These are phyloP conservation scores for Malurus splendens DNA, from an alignment of 2,797 vertebrate species.

Conservation along the genomic window DNA sequence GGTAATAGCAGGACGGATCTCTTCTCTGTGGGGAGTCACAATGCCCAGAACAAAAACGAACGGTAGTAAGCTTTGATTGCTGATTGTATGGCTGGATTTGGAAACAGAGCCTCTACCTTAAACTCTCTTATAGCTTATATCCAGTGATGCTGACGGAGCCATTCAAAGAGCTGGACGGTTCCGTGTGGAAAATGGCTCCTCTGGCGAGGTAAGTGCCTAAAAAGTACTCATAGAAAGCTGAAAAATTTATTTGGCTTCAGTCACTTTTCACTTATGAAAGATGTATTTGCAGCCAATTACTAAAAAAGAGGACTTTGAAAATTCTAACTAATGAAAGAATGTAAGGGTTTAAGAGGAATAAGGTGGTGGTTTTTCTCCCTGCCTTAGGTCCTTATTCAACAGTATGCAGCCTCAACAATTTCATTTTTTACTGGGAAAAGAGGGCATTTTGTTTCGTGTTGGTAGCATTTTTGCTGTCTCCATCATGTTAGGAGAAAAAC, in stretches of 20 bases:
- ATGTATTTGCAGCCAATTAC: not conserved
- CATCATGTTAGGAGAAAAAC: not conserved
- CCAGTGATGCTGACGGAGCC: constrained; percentile 96
- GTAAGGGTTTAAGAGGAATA: not conserved
- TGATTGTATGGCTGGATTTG: not conserved
- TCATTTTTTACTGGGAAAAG: not conserved
- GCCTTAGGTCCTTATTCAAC: not conserved
- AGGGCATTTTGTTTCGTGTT: not conserved
- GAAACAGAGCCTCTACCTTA: not conserved
- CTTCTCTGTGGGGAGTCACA: not conserved
- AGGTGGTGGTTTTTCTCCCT: not conserved
- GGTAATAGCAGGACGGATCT: not conserved
- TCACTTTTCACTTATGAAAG: not conserved
- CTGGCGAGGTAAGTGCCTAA: constrained; percentile 82
- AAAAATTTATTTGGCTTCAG: not conserved
- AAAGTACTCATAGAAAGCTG: not conserved
- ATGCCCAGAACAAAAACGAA: not conserved
- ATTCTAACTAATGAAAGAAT: not conserved
- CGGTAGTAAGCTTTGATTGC: not conserved
- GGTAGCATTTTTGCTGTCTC: not conserved
- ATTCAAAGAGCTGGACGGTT: constrained; percentile 98
- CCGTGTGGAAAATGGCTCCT: constrained; percentile 95
- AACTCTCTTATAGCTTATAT: constrained; percentile 83
- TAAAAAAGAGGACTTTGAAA: not conserved
- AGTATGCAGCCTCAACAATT: not conserved